Conservation (phyloP, 2,113 vertebrate species). For the Caloenas nicobarica region DNA sequence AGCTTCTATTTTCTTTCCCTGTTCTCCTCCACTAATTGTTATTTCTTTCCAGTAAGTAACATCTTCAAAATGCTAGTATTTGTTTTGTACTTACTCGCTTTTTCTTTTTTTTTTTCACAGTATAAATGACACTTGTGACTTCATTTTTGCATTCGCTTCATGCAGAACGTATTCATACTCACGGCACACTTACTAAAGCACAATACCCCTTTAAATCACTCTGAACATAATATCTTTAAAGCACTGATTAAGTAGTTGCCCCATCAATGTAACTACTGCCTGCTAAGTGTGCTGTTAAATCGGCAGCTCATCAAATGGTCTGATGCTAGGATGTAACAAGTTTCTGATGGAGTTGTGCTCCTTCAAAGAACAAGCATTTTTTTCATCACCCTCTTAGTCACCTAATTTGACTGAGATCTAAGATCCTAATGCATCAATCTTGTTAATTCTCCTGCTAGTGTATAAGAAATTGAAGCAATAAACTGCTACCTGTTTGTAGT, state of each 20-base stretch:
- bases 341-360: slow-evolving; percentile 69
- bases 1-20: neutral
- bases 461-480: slow-evolving; percentile 79
- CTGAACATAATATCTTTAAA: slow-evolving; percentile 59
- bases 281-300: slow-evolving; percentile 72
- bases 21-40: neutral
- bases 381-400: slow-evolving; percentile 75
- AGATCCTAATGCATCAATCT: slow-evolving; percentile 76
- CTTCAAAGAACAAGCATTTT: slow-evolving; percentile 70
- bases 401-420: slow-evolving; percentile 79
- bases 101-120: neutral
- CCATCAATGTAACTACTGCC: slow-evolving; percentile 57
- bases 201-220: slow-evolving; percentile 67
- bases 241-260: slow-evolving; percentile 66
- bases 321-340: slow-evolving; percentile 66
- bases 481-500: slow-evolving; percentile 79
- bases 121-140: slow-evolving; percentile 17
- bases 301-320: slow-evolving; percentile 68
- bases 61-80: neutral
- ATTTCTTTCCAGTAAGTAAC: neutral
- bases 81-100: neutral
- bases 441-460: slow-evolving; percentile 78
- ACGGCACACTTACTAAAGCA: slow-evolving; percentile 36
- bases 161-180: slow-evolving; percentile 60
- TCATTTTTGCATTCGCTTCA: slow-evolving; percentile 39